phyloP scores from a whole-genome alignment of 2,888 invertebrate genomes.

The Lottia gigantea region DNA sequence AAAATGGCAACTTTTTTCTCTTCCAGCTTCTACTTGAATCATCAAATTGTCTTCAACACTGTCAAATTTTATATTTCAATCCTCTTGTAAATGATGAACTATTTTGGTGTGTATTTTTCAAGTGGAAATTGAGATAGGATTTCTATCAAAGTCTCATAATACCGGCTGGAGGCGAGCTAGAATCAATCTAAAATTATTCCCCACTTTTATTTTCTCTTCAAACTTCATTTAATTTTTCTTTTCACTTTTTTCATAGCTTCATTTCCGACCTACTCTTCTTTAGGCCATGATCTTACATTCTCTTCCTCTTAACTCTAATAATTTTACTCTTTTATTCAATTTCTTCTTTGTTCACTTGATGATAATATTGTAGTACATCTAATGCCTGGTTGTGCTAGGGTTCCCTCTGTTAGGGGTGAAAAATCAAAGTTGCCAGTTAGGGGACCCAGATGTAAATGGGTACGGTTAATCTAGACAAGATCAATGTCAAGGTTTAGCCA shows the following conservation, averaged over 20 bases:
- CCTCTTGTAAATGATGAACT: slow-evolving; percentile 6
- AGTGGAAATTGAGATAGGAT: not conserved
- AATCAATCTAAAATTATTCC: not conserved
- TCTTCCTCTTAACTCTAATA: not conserved
- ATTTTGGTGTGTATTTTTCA: not conserved
- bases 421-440: no score
- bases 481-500: no score
- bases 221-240: slow-evolving; percentile 8
- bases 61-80: slow-evolving; percentile 8
- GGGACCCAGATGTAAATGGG: no score
- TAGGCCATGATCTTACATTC: slow-evolving; percentile 4
- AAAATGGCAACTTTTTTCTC: no score
- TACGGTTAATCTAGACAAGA: no score
- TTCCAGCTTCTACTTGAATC: no score
- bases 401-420: no score
- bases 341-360: no score
- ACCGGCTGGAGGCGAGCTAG: not conserved
- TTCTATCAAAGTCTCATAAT: slow-evolving; percentile 7
- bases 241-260: slow-evolving; percentile 10
- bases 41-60: not conserved
- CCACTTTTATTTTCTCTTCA: slow-evolving; percentile 13
- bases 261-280: not conserved
- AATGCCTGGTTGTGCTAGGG: no score
- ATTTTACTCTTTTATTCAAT: no score
- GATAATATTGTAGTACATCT: no score